Evolutionary conservation across 2,888 invertebrate species (phyloP).

Genomic region (Heliconius cydno): DNA sequence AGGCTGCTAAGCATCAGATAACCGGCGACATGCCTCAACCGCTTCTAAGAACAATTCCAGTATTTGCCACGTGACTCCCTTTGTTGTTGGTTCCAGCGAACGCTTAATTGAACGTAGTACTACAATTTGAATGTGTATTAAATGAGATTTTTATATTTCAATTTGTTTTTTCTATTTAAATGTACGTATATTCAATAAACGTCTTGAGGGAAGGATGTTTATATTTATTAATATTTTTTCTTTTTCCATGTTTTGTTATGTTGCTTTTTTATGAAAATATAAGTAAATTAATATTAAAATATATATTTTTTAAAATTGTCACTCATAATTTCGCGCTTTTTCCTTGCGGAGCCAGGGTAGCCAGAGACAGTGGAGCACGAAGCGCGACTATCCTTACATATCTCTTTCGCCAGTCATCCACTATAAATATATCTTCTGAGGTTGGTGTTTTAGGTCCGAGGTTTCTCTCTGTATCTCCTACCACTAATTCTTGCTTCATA

Average conservation of each 20-base stretch:
- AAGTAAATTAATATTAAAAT: too few species aligned
- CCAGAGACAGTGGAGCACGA: too few species aligned
- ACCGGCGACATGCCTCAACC: constrained; percentile 53
- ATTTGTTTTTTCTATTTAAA: background rate
- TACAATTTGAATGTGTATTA: background rate
- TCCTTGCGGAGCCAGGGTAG: too few species aligned
- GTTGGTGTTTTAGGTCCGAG: too few species aligned
- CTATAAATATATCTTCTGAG: too few species aligned
- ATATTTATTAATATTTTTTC: background rate
- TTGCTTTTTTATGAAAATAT: background rate
- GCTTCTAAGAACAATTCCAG: constrained; percentile 53
- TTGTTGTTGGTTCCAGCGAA: constrained; percentile 17
- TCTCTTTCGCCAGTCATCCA: too few species aligned
- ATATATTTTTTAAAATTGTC: too few species aligned
- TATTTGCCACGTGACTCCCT: constrained; percentile 54
- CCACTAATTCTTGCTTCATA: too few species aligned
- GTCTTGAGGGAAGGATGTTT: background rate
- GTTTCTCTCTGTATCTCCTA: too few species aligned
- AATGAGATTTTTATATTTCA: background rate
- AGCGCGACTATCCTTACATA: too few species aligned
- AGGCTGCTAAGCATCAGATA: constrained; percentile 67
- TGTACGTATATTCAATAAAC: background rate
- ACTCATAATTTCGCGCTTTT: too few species aligned
- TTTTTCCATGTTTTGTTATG: background rate
- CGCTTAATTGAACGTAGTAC: constrained; percentile 9